Evolutionary conservation across 2,888 invertebrate species (phyloP).

Genomic region (Seira sanloemensis): DNA sequence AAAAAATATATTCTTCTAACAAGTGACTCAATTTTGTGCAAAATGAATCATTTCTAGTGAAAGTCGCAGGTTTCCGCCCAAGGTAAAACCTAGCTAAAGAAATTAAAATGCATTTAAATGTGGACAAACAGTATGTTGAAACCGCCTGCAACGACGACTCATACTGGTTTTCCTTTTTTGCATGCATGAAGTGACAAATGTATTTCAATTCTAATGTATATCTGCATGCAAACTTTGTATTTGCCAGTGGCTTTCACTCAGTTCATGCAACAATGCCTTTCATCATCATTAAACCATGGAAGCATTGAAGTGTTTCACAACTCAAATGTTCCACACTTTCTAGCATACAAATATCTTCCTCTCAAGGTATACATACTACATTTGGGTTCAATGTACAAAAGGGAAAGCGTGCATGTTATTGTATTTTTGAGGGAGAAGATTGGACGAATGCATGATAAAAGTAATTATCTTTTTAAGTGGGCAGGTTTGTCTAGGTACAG

Average conservation of each 20-base stretch:
- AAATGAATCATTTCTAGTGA: not conserved
- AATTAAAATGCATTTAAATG: not conserved
- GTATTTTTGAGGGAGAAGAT: not conserved
- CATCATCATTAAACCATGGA: slow-evolving; percentile 25
- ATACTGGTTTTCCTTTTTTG: not conserved
- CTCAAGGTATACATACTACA: not conserved
- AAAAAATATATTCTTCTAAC: too few species aligned
- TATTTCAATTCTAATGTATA: slow-evolving; percentile 17
- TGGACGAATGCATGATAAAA: slow-evolving; percentile 30
- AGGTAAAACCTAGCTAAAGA: slow-evolving; percentile 25
- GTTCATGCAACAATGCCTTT: slow-evolving; percentile 51
- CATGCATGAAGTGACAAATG: not conserved
- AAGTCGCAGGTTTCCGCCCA: not conserved
- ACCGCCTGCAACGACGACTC: not conserved
- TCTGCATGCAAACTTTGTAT: slow-evolving; percentile 26
- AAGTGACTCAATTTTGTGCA: not conserved
- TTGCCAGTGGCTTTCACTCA: not conserved
- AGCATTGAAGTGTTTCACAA: not conserved
- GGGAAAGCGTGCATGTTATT: not conserved
- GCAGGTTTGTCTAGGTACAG: not conserved
- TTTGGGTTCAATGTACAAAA: not conserved
- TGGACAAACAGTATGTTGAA: not conserved
- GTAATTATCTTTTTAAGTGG: slow-evolving; percentile 42
- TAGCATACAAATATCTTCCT: not conserved
- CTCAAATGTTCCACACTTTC: not conserved